Evolutionary conservation across 2,888 invertebrate genomes (phyloP), one percentile per base, ranked within the genome.

Genomic region (Tigriopus californicus): DNA sequence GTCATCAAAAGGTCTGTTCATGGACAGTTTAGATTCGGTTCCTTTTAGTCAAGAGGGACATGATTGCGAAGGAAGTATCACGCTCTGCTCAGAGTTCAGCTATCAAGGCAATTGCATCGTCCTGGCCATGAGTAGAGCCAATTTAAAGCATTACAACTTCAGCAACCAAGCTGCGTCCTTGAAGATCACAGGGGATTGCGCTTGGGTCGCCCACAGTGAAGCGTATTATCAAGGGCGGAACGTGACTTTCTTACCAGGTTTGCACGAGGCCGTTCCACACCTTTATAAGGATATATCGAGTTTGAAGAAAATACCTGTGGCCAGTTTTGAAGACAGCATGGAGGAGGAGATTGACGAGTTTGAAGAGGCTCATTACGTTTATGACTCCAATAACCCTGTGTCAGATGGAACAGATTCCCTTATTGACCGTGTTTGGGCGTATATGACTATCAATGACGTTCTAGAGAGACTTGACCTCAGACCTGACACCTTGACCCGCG

Each of bases 161-260:
- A 20, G 46, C 15, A 56, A 56, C 10, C 42, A 56, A 15, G 56
- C 56, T 46, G 56, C 22, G 12, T 56, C 56, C 8, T n/a, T 33
- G 18, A 44, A 22, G 13, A 56, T 56, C 12, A 2, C 15, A n/a
- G 56, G 56, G 1, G 46, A 20, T 46, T 56, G 56, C 15, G 20
- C 42, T 22, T 56, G 56, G 56, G 18, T 44, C 8, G 11, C 46
- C 10, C 46, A 22, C 20, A 44, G 18, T 11, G 33, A 46, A 33
- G 46, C 46, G 18, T 24, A 56, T 25, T 56, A 25, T 25, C 18
- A 41, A 20, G 56, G 56, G 10, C 44, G 33, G 11, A 56, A 56
- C 11, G 25, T 46, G 15, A 42, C 20, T 8, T 46, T 56, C 10
- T 8, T 46, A 2, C 56, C 56, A 10, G 56, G 56, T 25, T 20